These are phyloP conservation scores for Salticus scenicus DNA, from an alignment of 2,888 invertebrate species.

Conservation along the genomic window DNA sequence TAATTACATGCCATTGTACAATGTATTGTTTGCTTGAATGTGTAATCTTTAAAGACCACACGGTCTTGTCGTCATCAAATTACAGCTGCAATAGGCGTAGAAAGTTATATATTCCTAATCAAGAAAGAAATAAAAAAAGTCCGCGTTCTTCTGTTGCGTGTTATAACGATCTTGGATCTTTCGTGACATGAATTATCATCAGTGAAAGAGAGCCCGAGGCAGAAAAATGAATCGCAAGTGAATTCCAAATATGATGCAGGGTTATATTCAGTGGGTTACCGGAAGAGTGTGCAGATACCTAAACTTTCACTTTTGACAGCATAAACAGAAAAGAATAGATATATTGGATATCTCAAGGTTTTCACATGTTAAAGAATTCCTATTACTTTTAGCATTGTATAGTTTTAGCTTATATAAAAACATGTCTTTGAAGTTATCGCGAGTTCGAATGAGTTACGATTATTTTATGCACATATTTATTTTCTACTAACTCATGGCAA, in stretches of 20 bases:
- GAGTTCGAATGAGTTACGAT: too few relatives aligned
- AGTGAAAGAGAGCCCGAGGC: not conserved
- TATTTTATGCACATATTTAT: too few relatives aligned
- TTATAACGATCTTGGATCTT: not conserved
- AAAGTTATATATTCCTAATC: not conserved
- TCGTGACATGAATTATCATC: conserved; percentile 26
- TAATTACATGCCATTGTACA: not conserved
- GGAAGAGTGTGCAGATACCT: not conserved
- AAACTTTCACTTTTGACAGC: not conserved
- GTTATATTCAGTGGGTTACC: not conserved
- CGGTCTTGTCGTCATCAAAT: not conserved
- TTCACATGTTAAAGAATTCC: too few relatives aligned
- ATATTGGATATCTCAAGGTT: not conserved
- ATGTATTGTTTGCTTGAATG: not conserved
- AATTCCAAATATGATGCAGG: not conserved
- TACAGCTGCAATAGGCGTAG: not conserved
- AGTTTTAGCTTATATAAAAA: too few relatives aligned
- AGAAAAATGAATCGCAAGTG: not conserved
- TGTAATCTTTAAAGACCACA: not conserved
- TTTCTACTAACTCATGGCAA: too few relatives aligned
- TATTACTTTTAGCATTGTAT: too few relatives aligned
- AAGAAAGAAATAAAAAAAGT: not conserved
- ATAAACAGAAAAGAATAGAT: not conserved
- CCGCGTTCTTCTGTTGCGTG: conserved; percentile 13
- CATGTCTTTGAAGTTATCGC: too few relatives aligned